Evolutionary conservation across 2,113 vertebrate species (phyloP).

Genomic region (Ceuthmochares aereus): DNA sequence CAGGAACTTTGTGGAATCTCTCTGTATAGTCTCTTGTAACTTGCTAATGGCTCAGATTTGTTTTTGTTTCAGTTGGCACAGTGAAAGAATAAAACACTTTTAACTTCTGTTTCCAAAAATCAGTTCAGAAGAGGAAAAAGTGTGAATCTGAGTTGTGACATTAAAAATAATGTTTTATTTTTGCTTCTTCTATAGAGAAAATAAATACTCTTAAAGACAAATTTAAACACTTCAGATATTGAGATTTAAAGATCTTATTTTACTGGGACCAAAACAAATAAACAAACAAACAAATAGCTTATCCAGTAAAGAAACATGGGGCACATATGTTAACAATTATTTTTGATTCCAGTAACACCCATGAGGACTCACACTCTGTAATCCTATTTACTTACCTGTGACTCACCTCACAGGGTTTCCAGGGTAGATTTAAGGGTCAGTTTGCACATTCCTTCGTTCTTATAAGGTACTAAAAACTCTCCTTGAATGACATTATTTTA

Average conservation of each 20-base stretch:
- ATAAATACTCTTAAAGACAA: not conserved
- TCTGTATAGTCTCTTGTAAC: not conserved
- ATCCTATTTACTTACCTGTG: not conserved
- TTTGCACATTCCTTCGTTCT: not conserved
- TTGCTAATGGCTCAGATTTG: not conserved
- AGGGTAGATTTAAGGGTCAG: not conserved
- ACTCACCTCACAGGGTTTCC: not conserved
- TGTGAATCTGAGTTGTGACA: not conserved
- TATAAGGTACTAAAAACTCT: not conserved
- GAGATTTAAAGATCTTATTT: not conserved
- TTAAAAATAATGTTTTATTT: not conserved
- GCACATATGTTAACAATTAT: not conserved
- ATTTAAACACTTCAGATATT: not conserved
- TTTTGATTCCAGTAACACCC: not conserved
- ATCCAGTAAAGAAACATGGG: not conserved
- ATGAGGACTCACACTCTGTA: not conserved
- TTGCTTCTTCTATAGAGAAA: not conserved
- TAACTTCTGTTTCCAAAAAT: not conserved
- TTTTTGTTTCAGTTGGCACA: slow-evolving; percentile 25
- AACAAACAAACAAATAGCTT: not conserved
- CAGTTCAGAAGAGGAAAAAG: not conserved
- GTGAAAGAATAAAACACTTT: not conserved
- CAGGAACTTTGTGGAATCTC: slow-evolving; percentile 21
- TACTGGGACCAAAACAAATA: not conserved
- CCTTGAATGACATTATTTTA: not conserved